phyloP scores from a whole-genome alignment of 1,140 invertebrate species.

The Chelonus insularis region DNA sequence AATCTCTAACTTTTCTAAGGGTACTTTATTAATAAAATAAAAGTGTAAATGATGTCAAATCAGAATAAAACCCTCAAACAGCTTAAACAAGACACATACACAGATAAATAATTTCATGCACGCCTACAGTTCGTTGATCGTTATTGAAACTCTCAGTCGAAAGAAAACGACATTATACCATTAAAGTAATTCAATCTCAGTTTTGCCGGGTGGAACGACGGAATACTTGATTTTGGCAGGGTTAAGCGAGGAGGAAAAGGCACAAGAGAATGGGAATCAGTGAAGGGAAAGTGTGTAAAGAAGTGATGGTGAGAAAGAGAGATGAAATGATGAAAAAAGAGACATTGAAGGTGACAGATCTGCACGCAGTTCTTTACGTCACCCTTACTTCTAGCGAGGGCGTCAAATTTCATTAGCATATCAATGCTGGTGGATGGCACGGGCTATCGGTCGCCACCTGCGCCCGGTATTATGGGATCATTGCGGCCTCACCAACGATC shows the following conservation, averaged over 20 bases:
- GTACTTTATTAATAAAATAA: no score
- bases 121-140: background rate
- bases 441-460: conserved; percentile 56
- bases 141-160: background rate
- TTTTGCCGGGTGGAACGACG: conserved; percentile 37
- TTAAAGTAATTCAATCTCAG: conserved; percentile 53
- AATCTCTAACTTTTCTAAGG: no score
- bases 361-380: conserved; percentile 3
- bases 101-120: no score
- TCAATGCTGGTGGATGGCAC: conserved; percentile 60
- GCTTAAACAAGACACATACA: no score
- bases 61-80: no score
- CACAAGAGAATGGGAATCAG: conserved; percentile 39
- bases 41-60: background rate
- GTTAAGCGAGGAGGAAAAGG: conserved; percentile 46
- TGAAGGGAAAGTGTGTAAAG: background rate
- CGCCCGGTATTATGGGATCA: conserved; percentile 57
- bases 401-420: conserved; percentile 64
- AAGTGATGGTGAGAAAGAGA: background rate
- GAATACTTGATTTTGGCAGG: conserved; percentile 31
- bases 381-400: conserved; percentile 40
- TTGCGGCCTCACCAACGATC: conserved; percentile 29
- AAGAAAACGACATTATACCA: conserved; percentile 44
- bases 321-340: conserved; percentile 1
- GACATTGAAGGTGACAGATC: conserved; percentile 7